A percentile compares a stretch with the other conserved stretches of the same genome.
These are phyloP conservation scores for Lonchura striata DNA, from an alignment of 2,113 vertebrate genomes.

Conservation along the genomic window DNA sequence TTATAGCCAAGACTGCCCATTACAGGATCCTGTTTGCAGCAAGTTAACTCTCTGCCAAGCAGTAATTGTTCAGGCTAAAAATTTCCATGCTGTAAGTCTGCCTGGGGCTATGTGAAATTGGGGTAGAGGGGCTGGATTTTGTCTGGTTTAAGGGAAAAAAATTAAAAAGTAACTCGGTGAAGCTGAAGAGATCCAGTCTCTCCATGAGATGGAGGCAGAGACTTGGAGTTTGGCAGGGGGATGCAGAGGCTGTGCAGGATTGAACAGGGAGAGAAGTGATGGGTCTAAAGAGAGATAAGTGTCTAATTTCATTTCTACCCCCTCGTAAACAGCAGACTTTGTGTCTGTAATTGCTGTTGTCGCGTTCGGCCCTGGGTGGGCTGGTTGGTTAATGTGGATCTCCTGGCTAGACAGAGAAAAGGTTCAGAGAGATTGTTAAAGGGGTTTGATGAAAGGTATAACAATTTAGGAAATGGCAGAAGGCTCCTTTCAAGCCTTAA, in stretches of 20 bases:
- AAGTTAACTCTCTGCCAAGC: conserved; percentile 22
- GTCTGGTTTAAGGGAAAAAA: neutral
- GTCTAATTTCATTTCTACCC: neutral
- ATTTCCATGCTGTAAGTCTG: conserved; percentile 22
- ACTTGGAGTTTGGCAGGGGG: conserved; percentile 33
- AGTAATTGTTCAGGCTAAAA: conserved; percentile 51
- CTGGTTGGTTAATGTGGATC: conserved; percentile 6
- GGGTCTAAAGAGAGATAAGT: neutral
- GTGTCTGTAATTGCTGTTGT: neutral
- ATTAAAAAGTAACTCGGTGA: accelerated
- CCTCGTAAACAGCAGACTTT: neutral
- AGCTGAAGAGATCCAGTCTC: conserved; percentile 44
- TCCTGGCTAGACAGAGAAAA: neutral
- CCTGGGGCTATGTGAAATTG: conserved; percentile 29
- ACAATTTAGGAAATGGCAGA: conserved; percentile 43
- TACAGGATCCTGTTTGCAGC: conserved; percentile 12
- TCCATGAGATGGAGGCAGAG: conserved; percentile 69
- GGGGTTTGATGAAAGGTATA: conserved; percentile 44
- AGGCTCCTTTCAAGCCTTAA: conserved; percentile 44
- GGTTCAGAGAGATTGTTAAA: conserved; percentile 1
- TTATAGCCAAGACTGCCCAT: neutral
- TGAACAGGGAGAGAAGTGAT: neutral
- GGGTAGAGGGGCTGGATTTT: neutral
- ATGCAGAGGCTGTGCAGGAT: neutral
- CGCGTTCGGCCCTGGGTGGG: neutral